Conservation (phyloP, 2,888 invertebrate genomes). For the Aspidapion aeneum region DNA sequence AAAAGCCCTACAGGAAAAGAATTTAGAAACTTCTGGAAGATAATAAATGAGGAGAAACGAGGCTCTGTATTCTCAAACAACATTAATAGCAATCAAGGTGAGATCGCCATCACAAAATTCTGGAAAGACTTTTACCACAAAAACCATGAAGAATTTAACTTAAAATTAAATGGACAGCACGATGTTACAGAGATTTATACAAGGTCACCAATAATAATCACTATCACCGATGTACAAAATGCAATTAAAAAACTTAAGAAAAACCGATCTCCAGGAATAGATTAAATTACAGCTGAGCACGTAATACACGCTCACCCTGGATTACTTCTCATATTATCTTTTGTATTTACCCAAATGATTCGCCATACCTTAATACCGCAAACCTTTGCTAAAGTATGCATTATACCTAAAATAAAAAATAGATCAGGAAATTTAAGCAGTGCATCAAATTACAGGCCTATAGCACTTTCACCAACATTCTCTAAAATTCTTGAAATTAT, state of each 20-base stretch:
- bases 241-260: not conserved
- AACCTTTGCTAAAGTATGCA: not conserved
- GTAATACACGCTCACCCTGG: not conserved
- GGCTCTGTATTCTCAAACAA: not conserved
- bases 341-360: not conserved
- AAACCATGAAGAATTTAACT: not conserved
- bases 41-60: not conserved
- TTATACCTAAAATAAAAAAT: not conserved
- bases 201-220: not conserved
- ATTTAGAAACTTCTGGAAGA: too few relatives aligned
- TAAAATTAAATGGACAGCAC: not conserved
- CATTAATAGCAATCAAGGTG: not conserved
- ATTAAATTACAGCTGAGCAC: not conserved
- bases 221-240: not conserved
- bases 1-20: too few relatives aligned
- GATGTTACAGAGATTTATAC: not conserved
- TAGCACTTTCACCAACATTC: not conserved
- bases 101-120: not conserved
- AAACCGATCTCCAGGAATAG: not conserved
- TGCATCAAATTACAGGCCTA: not conserved
- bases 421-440: not conserved
- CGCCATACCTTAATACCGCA: not conserved
- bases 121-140: not conserved
- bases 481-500: not conserved
- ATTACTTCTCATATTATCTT: not conserved